Percentiles rank a stretch among this genome's conserved stretches.
Evolutionary conservation across 92 coral and sea anemone species (phyloP).

Genomic region (Phenganax marumi): DNA sequence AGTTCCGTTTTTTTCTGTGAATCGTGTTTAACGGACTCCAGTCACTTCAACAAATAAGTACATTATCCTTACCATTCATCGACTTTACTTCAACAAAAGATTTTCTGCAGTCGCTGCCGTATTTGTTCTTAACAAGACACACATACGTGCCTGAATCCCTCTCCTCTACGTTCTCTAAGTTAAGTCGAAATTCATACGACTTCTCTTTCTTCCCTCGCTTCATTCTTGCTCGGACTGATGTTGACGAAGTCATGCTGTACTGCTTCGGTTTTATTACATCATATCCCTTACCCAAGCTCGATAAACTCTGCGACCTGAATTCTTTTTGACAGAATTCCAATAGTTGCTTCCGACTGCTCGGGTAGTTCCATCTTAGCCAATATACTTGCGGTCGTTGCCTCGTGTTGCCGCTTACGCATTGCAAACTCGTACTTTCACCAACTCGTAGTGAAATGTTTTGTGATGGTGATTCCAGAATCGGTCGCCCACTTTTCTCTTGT

Average conservation of each 20-base stretch:
- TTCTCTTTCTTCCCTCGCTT: background rate
- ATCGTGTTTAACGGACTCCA: background rate
- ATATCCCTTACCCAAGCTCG: background rate
- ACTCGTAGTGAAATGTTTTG: conserved; percentile 8
- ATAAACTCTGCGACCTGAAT: background rate
- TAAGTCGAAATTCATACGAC: conserved; percentile 33
- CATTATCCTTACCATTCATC: background rate
- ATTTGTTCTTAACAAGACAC: conserved; percentile 27
- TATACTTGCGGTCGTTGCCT: background rate
- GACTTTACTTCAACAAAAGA: conserved; percentile 2
- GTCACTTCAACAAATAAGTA: background rate
- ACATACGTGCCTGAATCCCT: conserved; percentile 20
- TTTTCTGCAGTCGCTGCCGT: conserved; percentile 21
- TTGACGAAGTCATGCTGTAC: background rate
- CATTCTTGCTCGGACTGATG: background rate
- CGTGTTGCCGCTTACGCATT: conserved; percentile 13
- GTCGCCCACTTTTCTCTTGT: conserved; percentile 2
- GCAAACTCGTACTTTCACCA: conserved; percentile 5
- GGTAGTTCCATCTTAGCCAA: conserved; percentile 23
- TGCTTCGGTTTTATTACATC: background rate
- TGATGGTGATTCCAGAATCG: conserved; percentile 5
- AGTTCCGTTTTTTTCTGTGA: no score
- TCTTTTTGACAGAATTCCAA: background rate
- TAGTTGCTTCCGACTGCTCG: background rate
- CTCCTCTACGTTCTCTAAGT: background rate